Percentiles rank a stretch among this genome's conserved stretches.
Conservation (phyloP, 1,140 invertebrate genomes). For the Eupeodes corollae region DNA sequence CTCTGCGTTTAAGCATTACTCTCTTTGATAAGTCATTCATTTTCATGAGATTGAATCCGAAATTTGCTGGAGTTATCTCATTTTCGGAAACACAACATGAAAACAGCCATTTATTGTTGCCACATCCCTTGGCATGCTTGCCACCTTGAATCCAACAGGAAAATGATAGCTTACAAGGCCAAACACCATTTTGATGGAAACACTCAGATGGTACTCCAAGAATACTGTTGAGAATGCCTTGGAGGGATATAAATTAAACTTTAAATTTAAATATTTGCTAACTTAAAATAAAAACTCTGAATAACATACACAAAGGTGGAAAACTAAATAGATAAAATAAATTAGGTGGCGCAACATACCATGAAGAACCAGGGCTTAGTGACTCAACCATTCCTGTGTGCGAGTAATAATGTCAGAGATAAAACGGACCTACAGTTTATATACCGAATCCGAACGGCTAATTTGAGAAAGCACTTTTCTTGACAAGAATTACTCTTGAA, state of each 20-base stretch:
- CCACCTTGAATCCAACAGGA: slow-evolving; percentile 62
- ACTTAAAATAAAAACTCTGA: too few relatives aligned
- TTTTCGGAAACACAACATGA: slow-evolving; percentile 49
- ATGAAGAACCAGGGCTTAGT: too few relatives aligned
- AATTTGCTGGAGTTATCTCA: slow-evolving; percentile 30
- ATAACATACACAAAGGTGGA: too few relatives aligned
- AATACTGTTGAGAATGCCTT: slow-evolving; percentile 42
- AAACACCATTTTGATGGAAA: slow-evolving; percentile 42
- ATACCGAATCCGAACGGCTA: too few relatives aligned
- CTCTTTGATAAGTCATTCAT: slow-evolving; percentile 21
- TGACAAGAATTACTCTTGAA: too few relatives aligned
- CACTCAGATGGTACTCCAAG: slow-evolving; percentile 50
- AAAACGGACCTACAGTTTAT: too few relatives aligned
- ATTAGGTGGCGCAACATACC: too few relatives aligned
- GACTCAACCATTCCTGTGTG: too few relatives aligned
- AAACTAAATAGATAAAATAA: too few relatives aligned
- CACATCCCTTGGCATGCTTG: slow-evolving; percentile 48
- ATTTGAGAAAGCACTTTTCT: too few relatives aligned
- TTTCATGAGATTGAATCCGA: slow-evolving; percentile 22
- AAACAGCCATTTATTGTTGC: slow-evolving; percentile 51
- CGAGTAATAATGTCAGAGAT: too few relatives aligned
- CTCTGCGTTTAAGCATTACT: slow-evolving; percentile 26
- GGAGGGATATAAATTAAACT: neutral
- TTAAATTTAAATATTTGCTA: too few relatives aligned
- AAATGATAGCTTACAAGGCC: slow-evolving; percentile 53